phyloP scores from a whole-genome alignment of 2,888 invertebrate species.

The Himalopsyche japonica region DNA sequence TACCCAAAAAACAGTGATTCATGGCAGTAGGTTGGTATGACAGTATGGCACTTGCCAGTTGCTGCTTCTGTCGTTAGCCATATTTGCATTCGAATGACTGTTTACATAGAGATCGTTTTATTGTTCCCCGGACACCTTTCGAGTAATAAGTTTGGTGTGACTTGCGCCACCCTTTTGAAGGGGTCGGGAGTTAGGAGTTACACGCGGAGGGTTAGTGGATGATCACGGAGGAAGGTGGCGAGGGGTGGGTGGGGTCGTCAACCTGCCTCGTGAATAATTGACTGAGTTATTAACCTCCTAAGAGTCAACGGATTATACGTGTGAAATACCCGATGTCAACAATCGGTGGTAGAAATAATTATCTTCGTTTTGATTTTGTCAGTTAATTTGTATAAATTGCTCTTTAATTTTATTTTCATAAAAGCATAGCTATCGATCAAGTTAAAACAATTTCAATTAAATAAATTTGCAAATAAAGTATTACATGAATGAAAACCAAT shows the following conservation, averaged over 20 bases:
- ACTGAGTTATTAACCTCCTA: constrained; percentile 3
- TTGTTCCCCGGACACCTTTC: constrained; percentile 31
- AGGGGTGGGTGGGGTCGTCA: constrained; percentile 16
- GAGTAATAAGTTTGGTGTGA: constrained; percentile 37
- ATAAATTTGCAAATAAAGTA: no score
- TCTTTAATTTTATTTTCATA: no score
- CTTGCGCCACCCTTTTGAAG: constrained; percentile 21
- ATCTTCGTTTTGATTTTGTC: background rate
- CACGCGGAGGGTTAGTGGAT: background rate
- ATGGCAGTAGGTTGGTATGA: background rate
- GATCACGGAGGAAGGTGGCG: background rate
- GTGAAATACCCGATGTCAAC: background rate
- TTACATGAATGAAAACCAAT: no score
- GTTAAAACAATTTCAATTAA: no score
- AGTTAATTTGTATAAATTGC: no score
- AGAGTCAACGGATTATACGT: background rate
- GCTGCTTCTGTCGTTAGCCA: constrained; percentile 27
- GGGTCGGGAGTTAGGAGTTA: background rate
- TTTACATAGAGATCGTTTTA: constrained; percentile 39
- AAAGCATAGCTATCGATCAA: no score
- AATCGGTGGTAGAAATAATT: background rate
- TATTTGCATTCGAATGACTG: constrained; percentile 39
- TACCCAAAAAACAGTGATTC: background rate
- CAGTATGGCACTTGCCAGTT: background rate
- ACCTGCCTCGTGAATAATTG: constrained; percentile 33